phyloP scores from a whole-genome alignment of 2,113 vertebrate species.

The Zootoca vivipara region DNA sequence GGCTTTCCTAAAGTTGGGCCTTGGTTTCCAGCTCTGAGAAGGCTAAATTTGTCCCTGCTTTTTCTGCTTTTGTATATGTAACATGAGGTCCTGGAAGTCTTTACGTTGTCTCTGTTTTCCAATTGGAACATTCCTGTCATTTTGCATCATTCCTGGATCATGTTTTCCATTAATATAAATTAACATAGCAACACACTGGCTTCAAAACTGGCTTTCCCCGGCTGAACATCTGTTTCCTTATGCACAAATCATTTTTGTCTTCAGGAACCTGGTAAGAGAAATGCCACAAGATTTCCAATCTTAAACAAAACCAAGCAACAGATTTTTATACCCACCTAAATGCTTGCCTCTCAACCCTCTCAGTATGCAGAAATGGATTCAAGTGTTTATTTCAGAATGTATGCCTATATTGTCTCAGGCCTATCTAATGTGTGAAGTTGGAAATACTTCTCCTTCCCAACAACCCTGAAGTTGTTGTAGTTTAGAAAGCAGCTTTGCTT shows the following conservation, averaged over 20 bases:
- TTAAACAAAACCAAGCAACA: slow-evolving; percentile 12
- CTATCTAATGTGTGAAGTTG: neutral
- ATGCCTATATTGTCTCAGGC: neutral
- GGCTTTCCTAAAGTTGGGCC: neutral
- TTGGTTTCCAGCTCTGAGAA: neutral
- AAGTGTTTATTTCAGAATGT: neutral
- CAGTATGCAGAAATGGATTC: neutral
- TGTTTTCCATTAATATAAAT: slow-evolving; percentile 30
- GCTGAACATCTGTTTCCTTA: slow-evolving; percentile 24
- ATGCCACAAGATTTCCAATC: slow-evolving; percentile 5
- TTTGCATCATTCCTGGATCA: slow-evolving; percentile 21
- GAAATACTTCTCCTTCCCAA: neutral
- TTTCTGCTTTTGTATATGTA: neutral
- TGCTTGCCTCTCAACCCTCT: neutral
- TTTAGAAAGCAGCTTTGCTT: neutral
- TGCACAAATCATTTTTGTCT: neutral
- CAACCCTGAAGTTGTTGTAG: neutral
- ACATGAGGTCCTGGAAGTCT: neutral
- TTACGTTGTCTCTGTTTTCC: slow-evolving; percentile 16
- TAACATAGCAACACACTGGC: neutral
- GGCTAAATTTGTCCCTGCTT: neutral
- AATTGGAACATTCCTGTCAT: slow-evolving; percentile 25
- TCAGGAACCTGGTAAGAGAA: slow-evolving; percentile 4
- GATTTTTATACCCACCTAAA: neutral
- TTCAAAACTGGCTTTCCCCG: slow-evolving; percentile 2